Evolutionary conservation across 2,113 vertebrate species (phyloP).

Genomic region (Thinocorus orbignyianus): DNA sequence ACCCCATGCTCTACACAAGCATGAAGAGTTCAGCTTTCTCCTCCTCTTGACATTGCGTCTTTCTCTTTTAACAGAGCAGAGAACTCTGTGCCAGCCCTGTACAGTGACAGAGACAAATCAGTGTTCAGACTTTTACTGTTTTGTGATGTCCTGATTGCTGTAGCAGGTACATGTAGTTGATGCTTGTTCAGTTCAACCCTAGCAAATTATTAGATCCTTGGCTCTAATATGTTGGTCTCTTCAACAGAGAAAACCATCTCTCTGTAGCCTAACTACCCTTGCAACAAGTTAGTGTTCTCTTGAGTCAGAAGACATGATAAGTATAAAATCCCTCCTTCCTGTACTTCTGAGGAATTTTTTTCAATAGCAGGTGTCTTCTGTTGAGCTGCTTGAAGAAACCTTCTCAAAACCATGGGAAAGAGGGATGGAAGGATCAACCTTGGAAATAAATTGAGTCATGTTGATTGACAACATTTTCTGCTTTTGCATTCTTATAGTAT

Average conservation of each 20-base stretch:
- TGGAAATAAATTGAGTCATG: not conserved
- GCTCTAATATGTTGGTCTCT: not conserved
- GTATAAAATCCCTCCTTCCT: not conserved
- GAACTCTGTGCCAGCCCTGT: not conserved
- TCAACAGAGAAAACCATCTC: not conserved
- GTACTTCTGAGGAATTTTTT: not conserved
- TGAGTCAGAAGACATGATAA: not conserved
- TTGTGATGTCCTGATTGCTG: not conserved
- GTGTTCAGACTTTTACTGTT: not conserved
- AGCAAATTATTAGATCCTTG: not conserved
- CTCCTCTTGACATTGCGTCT: not conserved
- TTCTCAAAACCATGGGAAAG: not conserved
- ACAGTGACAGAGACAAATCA: not conserved
- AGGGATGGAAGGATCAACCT: not conserved
- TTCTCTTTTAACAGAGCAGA: not conserved
- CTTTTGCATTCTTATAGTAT: not conserved
- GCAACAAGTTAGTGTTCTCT: not conserved
- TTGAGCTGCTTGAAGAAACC: not conserved
- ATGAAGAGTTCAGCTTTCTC: not conserved
- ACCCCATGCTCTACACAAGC: not conserved
- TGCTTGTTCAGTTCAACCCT: not conserved
- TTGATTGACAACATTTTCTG: not conserved
- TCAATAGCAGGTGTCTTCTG: not conserved
- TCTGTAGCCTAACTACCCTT: not conserved
- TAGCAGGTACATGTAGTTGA: not conserved